Conservation (phyloP, 2,888 invertebrate genomes). For the Cremastobaeus sp. region DNA sequence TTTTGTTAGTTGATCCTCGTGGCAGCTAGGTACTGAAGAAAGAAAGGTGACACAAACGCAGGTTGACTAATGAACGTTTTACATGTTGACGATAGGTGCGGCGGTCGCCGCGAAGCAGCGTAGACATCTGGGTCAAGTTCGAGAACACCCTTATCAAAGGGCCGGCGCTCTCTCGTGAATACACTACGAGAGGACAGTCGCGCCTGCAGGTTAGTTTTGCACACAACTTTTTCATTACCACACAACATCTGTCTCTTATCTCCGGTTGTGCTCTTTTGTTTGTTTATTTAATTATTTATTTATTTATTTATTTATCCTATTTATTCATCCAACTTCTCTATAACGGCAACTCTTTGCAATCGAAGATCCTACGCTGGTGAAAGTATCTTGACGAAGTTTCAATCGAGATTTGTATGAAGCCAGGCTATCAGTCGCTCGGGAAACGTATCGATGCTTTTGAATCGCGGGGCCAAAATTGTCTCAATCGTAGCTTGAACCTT, state of each 20-base stretch:
- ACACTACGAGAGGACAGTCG: constrained; percentile 70
- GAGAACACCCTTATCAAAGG: constrained; percentile 99
- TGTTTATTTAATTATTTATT: constrained; percentile 2
- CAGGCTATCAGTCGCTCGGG: too few relatives aligned
- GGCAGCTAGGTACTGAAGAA: constrained; percentile 46
- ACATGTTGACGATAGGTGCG: constrained; percentile 86
- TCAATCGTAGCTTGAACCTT: too few relatives aligned
- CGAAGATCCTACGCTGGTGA: background rate
- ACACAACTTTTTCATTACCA: constrained; percentile 69
- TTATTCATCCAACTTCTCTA: constrained; percentile 1
- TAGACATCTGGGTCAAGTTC: constrained; percentile 90
- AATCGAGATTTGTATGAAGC: too few relatives aligned
- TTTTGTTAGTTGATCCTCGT: constrained; percentile 47
- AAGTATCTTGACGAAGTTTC: background rate
- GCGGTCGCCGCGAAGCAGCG: constrained; percentile 89
- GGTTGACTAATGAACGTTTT: constrained; percentile 64
- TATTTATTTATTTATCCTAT: background rate
- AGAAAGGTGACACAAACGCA: constrained; percentile 32
- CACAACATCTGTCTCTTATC: constrained; percentile 15
- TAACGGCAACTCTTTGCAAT: background rate
- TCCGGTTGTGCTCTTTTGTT: constrained; percentile 5
- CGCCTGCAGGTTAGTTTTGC: constrained; percentile 78
- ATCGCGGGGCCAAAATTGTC: too few relatives aligned
- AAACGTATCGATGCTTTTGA: too few relatives aligned
- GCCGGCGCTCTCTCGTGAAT: constrained; percentile 88